Evolutionary conservation across 2,888 invertebrate species (phyloP), one percentile per base, ranked within the genome.

Genomic region (Bruchidius siliquastri): DNA sequence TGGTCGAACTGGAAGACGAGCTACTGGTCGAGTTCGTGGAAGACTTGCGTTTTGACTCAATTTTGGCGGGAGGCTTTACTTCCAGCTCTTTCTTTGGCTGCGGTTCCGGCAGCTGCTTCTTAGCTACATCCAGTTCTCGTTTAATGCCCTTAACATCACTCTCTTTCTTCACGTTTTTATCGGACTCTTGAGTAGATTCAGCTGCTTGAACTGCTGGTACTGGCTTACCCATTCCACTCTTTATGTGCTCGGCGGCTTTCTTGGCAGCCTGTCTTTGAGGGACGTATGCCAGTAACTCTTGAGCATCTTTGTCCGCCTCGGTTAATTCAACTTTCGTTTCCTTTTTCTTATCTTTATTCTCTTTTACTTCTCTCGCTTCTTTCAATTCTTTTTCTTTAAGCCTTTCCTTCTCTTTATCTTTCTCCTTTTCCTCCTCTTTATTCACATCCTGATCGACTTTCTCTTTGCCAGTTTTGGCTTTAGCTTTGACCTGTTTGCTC

Each of bases 221-320:
- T 4, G 82, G 80, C 32, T 89, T 89, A 72, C 92, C 92, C 79
- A 93, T 88, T 8, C 93, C 94, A 84, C 94, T 94, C 84, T 96
- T 95, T 73, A 96, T 94, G 83, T 95, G 95, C 81, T 96, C 96
- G 0, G 96, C 95, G 0, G 96, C 96, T 85, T 96, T 96, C 84
- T 96, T 96, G 18, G 96, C 96, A 0, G 96, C 96, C 86, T 96
- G 95, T 75, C 96, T 88, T 84, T 96, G 96, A 0, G 96, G 96
- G 22, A 96, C 96, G 84, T 95, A 95, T 0, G 94, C 92, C 68
- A 95, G 90, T 70, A 93, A 89, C 81, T 92, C 90, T 79, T 87
- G 87, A 77, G 88, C 84, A 80, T 91, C 91, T 81, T 92, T 91
- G 32, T 91, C 91, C 2, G 87, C 83, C 82, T 91, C 92, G 70